phyloP scores from a whole-genome alignment of 2,888 invertebrate genomes.

The Drosophila flavopinicola region DNA sequence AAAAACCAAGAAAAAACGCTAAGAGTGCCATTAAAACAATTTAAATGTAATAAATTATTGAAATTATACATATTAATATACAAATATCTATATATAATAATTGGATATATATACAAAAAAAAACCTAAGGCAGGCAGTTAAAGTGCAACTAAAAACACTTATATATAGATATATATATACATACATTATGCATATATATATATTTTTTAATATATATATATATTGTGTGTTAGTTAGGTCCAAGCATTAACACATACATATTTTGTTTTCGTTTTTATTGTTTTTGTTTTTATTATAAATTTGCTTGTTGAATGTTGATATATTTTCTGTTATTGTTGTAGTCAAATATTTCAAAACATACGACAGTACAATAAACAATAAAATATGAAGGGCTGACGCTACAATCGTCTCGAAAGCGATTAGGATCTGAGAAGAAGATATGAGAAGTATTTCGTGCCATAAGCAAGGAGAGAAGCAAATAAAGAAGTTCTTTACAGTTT shows the following conservation, averaged over 20 bases:
- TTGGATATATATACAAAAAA: conserved; percentile 23
- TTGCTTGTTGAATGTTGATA: conserved; percentile 42
- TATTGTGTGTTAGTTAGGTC: conserved; percentile 49
- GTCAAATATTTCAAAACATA: conserved; percentile 36
- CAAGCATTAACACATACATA: conserved; percentile 33
- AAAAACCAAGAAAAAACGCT: conserved; percentile 58
- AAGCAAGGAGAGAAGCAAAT: neutral
- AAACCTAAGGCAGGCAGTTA: conserved; percentile 50
- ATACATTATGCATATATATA: conserved; percentile 13
- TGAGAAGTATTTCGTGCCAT: conserved; percentile 16
- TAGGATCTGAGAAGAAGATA: no score
- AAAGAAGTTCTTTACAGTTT: neutral
- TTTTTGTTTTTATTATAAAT: conserved; percentile 24
- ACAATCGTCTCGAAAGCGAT: neutral
- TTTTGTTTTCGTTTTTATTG: conserved; percentile 27
- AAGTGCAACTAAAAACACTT: conserved; percentile 57
- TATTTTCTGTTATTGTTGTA: conserved; percentile 45
- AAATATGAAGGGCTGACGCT: conserved; percentile 20
- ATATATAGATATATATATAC: conserved; percentile 27
- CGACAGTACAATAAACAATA: conserved; percentile 28
- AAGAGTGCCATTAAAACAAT: conserved; percentile 72
- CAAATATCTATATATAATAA: conserved; percentile 32
- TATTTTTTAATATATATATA: conserved; percentile 27
- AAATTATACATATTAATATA: conserved; percentile 70
- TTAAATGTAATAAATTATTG: conserved; percentile 75